Base-by-base conservation (phyloP, 2,797 vertebrate species). In the Periophthalmus magnuspinnatus region DNA sequence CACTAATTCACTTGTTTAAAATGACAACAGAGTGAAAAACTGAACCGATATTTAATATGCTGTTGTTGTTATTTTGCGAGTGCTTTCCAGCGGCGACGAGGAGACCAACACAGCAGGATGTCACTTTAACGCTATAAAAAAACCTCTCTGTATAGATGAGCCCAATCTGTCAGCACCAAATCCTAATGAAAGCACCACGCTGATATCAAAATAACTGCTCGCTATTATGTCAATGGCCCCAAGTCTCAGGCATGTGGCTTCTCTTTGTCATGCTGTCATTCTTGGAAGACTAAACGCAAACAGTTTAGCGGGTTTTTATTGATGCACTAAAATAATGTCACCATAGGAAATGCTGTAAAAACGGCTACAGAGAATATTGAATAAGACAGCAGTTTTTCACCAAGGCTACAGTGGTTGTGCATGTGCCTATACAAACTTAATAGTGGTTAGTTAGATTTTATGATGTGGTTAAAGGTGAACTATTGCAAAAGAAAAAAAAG, bases 91-190 rank as follows among this genome's bases (percentile, higher is more conserved):
- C 33, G n/a, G 65, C 16, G 65, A 66, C 4, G 3, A 55, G 48
- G 34, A 75, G 72, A 74, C 71, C 54, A 58, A 48, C 54, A 58
- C 67, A 70, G 70, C 48, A 32, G 54, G 73, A 58, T 36, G 56
- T 55, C 66, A 45, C 70, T 82, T 74, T 76, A 41, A 75, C 55
- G 58, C 19, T 38, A 21, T 38, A 28, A 70, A 70, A 77, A 57
- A 38, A 72, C 68, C 62, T 55, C n/a, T 75, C 59, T 79, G 81
- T 61, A 68, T n/a, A 52, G 67, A 67, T 79, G 78, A 77, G 75
- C 73, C 63, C 76, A 75, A 88, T 81, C 81, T 86, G 81, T 80
- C 77, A 78, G 22, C 65, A 68, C 67, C 67, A 76, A 78, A 75
- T 71, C 62, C 63, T 75, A 82, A 87, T 80, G 68, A 80, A 69